Percentiles rank a stretch among this genome's conserved stretches.
phyloP scores from a whole-genome alignment of 2,797 vertebrate genomes.

The Sebastes glaucus region DNA sequence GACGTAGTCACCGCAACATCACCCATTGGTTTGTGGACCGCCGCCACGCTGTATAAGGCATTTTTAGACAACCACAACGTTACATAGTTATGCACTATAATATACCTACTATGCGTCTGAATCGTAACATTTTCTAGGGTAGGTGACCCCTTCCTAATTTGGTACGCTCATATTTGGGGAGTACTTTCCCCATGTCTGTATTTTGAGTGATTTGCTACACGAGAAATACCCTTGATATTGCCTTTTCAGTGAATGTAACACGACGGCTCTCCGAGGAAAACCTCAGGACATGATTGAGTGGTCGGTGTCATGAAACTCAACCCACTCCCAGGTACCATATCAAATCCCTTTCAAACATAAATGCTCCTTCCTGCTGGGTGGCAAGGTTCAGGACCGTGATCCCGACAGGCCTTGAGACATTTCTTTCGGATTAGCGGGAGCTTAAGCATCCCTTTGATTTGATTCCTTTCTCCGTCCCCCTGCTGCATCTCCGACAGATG shows the following conservation, averaged over 20 bases:
- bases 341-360: constrained; percentile 65
- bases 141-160: too few relatives aligned
- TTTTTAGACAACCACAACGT: too few relatives aligned
- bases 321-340: constrained; percentile 57
- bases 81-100: too few relatives aligned
- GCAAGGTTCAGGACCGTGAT: constrained; percentile 65
- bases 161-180: too few relatives aligned
- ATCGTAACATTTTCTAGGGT: too few relatives aligned
- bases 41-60: too few relatives aligned
- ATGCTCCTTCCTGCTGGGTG: constrained; percentile 54
- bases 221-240: not conserved
- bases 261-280: constrained; percentile 23
- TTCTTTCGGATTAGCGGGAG: constrained; percentile 63
- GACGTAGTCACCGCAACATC: too few relatives aligned
- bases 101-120: too few relatives aligned
- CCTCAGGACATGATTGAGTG: constrained; percentile 50
- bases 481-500: constrained; percentile 62
- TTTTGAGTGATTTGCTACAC: not conserved
- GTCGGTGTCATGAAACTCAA: constrained; percentile 54
- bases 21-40: too few relatives aligned
- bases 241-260: not conserved
- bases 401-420: constrained; percentile 60
- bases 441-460: constrained; percentile 69
- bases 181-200: not conserved
- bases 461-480: constrained; percentile 57